A percentile compares a stretch with the other conserved stretches of the same genome.
phyloP scores from a whole-genome alignment of 2,113 vertebrate species.

The Taxidea taxus region DNA sequence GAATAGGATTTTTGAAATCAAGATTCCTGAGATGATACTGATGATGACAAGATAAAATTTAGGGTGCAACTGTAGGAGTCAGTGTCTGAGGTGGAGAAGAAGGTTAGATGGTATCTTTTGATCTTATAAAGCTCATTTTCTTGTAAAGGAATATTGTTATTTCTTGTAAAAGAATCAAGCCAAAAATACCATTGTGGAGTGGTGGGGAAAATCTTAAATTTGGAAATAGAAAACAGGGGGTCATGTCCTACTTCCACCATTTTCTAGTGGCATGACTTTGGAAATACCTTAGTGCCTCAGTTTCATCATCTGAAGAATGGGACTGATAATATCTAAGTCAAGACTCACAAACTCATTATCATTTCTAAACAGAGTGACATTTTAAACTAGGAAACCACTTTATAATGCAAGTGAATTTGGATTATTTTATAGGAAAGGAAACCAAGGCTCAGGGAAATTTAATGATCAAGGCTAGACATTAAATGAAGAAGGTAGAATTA shows the following conservation, averaged over 20 bases:
- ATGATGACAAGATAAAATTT: neutral
- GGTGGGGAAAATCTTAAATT: neutral
- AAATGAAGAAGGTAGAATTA: neutral
- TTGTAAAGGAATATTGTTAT: neutral
- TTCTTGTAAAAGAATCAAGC: neutral
- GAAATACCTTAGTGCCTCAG: neutral
- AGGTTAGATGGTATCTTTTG: neutral
- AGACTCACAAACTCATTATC: neutral
- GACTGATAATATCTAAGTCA: neutral
- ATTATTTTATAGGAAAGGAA: constrained; percentile 17
- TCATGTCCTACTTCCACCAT: neutral
- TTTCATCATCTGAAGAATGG: neutral
- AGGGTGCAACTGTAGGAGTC: neutral
- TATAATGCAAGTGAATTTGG: neutral
- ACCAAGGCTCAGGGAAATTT: neutral
- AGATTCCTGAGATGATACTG: neutral
- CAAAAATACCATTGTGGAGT: neutral
- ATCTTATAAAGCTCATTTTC: neutral
- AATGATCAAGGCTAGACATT: neutral
- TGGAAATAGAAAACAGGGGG: neutral
- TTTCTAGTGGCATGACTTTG: neutral
- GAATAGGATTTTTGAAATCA: neutral
- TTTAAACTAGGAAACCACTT: neutral
- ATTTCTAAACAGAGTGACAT: neutral
- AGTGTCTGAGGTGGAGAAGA: neutral